Evolutionary conservation across 2,888 invertebrate genomes (phyloP), one percentile per base, ranked within the genome.

Genomic region (Omphaloscelis lunosa): DNA sequence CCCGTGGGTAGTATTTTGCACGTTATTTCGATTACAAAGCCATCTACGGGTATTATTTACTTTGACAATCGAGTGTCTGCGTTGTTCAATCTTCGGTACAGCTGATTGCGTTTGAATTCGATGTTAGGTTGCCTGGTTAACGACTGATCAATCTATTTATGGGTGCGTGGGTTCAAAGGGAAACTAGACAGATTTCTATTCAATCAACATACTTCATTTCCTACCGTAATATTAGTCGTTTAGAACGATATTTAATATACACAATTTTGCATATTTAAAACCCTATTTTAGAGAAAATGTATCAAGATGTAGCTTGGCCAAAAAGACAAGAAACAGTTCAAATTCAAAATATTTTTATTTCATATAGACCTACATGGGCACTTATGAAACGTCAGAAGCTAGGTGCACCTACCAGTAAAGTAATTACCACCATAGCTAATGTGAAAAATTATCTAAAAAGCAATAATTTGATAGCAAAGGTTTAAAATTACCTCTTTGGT

Each of bases 1-100:
- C n/a, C 15, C 41, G 83, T 83, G 72, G 83, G 86, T 71, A 70
- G 86, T 68, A 73, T 62, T 85, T 76, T 62, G 72, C 86, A 73
- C 75, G 59, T 76, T 71, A 82, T 65, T 67, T 59, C 66, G 53
- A 82, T 80, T 75, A 72, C 75, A 70, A 81, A 69, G 69, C 72
- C 85, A 68, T 82, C 68, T 66, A 58, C 41, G 53, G 34, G 12
- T 23, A 45, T 48, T 82, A 75, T 72, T 82, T 72, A 82, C 53
- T 70, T 80, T 68, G 65, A 79, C 80, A 80, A 78, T 82, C 56
- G 34, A 63, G 66, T 63, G 68, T 76, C 70, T 63, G 34, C 11
- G 15, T 45, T 71, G 65, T 81, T 77, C 75, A 82, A 81, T 77
- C 79, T 79, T 58, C 62, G 5, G 68, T 61, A 75, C 75, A 76